phyloP scores from a whole-genome alignment of 2,797 vertebrate genomes.

The Bradypodion pumilum region DNA sequence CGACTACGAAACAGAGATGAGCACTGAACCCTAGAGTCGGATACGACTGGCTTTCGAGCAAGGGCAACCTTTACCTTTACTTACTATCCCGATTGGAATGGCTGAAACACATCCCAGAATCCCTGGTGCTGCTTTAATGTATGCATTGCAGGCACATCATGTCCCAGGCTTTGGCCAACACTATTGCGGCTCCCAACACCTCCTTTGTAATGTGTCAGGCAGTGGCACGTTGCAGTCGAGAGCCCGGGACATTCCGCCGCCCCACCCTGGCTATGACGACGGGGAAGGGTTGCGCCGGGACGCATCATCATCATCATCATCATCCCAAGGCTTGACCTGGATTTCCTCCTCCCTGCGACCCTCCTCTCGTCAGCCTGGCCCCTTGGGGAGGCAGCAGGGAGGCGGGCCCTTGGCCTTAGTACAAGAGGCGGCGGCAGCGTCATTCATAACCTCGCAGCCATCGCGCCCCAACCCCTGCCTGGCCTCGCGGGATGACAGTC shows the following conservation, averaged over 20 bases:
- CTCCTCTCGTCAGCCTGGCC: not conserved
- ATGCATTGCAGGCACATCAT: not conserved
- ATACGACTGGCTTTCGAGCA: too few relatives aligned
- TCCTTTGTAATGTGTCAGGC: not conserved
- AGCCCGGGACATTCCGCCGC: not conserved
- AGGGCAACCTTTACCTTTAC: too few relatives aligned
- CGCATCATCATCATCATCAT: not conserved
- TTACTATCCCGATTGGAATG: not conserved
- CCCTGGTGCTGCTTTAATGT: not conserved
- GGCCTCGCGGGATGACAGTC: constrained; percentile 1
- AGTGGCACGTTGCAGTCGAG: not conserved
- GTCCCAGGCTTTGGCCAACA: not conserved
- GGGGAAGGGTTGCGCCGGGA: not conserved
- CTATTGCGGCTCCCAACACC: not conserved
- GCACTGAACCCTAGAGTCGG: too few relatives aligned
- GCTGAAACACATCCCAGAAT: not conserved
- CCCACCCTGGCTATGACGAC: not conserved
- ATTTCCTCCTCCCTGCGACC: not conserved
- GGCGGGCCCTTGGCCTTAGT: not conserved
- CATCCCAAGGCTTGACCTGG: accelerated
- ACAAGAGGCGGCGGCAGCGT: not conserved
- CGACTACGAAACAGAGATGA: too few relatives aligned
- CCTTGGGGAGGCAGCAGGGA: not conserved
- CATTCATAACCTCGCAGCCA: not conserved
- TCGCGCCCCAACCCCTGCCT: accelerated